Evolutionary conservation across 2,113 vertebrate species (phyloP).

Genomic region (Origma solitaria): DNA sequence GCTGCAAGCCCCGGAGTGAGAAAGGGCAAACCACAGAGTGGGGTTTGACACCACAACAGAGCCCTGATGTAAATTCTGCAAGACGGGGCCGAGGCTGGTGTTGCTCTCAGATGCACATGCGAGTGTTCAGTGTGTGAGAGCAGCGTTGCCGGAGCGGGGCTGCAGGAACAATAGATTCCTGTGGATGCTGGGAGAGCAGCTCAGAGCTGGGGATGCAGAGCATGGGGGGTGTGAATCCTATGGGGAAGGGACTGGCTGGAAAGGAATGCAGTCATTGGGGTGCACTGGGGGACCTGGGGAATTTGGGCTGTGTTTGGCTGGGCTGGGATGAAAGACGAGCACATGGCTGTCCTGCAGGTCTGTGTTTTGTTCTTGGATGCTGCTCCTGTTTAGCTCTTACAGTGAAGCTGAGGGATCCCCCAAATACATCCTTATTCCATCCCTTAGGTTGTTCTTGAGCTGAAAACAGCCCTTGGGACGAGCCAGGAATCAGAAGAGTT

Average conservation of each 20-base stretch:
- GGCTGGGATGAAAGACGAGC: background rate
- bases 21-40: background rate
- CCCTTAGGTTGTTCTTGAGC: background rate
- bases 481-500: background rate
- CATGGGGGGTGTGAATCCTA: fast-evolving
- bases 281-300: background rate
- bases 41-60: background rate
- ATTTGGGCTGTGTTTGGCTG: background rate
- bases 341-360: background rate
- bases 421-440: background rate
- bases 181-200: background rate
- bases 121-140: background rate
- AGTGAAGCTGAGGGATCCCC: background rate
- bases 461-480: background rate
- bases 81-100: fast-evolving
- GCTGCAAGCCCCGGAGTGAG: background rate
- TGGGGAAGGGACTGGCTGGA: background rate
- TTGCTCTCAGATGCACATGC: fast-evolving
- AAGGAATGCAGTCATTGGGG: background rate
- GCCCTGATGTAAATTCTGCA: background rate
- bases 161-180: background rate
- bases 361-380: background rate
- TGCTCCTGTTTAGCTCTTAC: background rate
- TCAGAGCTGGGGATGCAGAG: background rate
- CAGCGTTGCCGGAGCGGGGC: fast-evolving